These are phyloP conservation scores for Halocynthia aurantium DNA, from an alignment of 23 tunicate species.

Conservation along the genomic window DNA sequence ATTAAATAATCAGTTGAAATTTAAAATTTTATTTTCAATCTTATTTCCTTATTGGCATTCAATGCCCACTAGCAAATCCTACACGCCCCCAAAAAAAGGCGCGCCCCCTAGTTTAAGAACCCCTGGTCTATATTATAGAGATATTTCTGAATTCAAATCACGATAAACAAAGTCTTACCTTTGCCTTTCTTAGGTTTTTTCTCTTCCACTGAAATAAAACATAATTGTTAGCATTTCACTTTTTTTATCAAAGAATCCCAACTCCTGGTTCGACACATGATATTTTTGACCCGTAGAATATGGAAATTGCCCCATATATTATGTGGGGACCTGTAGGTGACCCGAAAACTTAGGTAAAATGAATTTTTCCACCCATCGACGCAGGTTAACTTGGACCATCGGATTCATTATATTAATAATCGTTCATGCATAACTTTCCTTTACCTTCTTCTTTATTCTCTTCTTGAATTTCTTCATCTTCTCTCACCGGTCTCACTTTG, in stretches of 20 bases:
- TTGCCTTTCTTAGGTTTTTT: constrained; percentile 23
- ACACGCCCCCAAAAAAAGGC: too few species aligned
- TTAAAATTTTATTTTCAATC: too few species aligned
- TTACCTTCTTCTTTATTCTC: constrained; percentile 31
- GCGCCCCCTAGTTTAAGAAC: too few species aligned
- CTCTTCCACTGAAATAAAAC: constrained; percentile 5
- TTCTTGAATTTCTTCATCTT: constrained; percentile 41
- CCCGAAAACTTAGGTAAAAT: too few species aligned
- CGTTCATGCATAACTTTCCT: neutral
- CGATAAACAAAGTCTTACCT: constrained; percentile 13
- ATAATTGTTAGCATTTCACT: neutral
- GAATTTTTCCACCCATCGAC: neutral
- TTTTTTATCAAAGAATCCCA: neutral
- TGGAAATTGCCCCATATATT: too few species aligned
- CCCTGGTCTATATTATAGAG: too few species aligned
- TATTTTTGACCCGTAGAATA: neutral
- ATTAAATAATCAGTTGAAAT: too few species aligned
- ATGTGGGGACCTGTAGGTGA: too few species aligned
- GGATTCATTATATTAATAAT: neutral
- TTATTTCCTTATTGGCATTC: too few species aligned
- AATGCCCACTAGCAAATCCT: too few species aligned
- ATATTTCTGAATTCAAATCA: too few species aligned
- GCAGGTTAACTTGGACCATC: neutral
- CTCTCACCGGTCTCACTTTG: constrained; percentile 45
- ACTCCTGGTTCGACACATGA: neutral